phyloP scores from a whole-genome alignment of 1,140 invertebrate species.

The Saccostrea echinata region DNA sequence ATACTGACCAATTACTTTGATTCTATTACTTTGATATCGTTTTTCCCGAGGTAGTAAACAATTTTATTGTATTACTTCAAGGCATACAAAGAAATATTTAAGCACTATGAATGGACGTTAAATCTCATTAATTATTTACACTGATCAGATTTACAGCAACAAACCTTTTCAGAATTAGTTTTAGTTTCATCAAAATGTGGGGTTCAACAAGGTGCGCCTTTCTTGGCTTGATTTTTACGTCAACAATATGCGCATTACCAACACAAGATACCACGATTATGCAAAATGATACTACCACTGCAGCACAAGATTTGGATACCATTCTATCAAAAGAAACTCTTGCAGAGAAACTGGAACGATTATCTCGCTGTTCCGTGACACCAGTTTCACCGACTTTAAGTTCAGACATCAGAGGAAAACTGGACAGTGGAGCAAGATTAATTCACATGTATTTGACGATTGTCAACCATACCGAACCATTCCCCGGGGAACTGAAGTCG shows the following conservation, averaged over 20 bases:
- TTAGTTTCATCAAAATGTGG: neutral
- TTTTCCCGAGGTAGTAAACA: too few species aligned
- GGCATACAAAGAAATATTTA: too few species aligned
- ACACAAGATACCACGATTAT: neutral
- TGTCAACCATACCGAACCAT: neutral
- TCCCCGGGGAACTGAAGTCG: conserved; percentile 1
- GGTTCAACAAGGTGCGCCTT: neutral
- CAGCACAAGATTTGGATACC: neutral
- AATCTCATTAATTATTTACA: too few species aligned
- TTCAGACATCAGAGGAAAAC: neutral
- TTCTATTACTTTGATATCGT: too few species aligned
- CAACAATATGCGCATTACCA: neutral
- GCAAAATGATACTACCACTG: neutral
- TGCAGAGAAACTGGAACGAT: neutral
- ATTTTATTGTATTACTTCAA: too few species aligned
- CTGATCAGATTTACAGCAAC: too few species aligned
- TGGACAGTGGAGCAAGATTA: neutral
- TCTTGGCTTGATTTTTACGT: neutral
- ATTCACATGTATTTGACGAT: conserved; percentile 16
- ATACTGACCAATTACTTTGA: too few species aligned
- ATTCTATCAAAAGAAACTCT: neutral
- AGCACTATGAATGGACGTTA: too few species aligned
- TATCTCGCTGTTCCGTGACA: neutral
- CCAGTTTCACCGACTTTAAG: neutral
- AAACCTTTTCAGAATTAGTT: too few species aligned